phyloP scores from a whole-genome alignment of 2,888 invertebrate species.

The Ormyrus thymus region DNA sequence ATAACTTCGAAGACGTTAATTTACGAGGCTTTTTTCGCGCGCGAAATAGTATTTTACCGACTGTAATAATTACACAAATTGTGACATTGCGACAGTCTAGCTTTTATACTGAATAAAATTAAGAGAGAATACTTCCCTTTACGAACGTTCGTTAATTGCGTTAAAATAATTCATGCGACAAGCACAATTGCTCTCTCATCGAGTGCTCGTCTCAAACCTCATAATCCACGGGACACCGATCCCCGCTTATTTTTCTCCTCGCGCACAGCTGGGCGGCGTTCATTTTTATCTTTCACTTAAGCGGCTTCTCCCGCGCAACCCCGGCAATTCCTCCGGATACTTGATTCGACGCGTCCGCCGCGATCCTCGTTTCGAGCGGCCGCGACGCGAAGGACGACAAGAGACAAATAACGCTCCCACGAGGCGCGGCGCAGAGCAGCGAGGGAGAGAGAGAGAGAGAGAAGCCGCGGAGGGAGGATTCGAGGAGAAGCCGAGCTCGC shows the following conservation, averaged over 20 bases:
- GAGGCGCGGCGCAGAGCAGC: conserved; percentile 55
- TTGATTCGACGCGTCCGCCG: conserved; percentile 21
- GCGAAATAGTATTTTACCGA: too few relatives aligned
- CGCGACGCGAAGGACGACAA: conserved; percentile 56
- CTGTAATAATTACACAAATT: too few relatives aligned
- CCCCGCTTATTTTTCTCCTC: conserved; percentile 26
- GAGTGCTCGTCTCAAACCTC: too few relatives aligned
- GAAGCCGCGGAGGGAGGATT: conserved; percentile 32
- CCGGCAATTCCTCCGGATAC: conserved; percentile 8
- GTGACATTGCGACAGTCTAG: too few relatives aligned
- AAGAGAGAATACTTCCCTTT: too few relatives aligned
- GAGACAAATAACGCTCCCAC: conserved; percentile 67
- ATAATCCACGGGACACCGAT: not conserved
- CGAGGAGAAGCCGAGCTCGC: conserved; percentile 56
- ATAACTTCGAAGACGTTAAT: too few relatives aligned
- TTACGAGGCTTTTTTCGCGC: too few relatives aligned
- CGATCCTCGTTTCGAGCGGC: not conserved
- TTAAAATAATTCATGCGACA: too few relatives aligned
- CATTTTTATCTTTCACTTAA: conserved; percentile 37
- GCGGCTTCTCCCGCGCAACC: not conserved
- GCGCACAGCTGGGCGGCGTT: not conserved
- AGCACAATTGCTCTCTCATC: too few relatives aligned
- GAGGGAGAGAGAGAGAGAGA: conserved; percentile 47
- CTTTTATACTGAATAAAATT: too few relatives aligned
- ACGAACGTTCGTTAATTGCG: too few relatives aligned